Base-by-base conservation (phyloP, 2,888 invertebrate genomes). In the Cryptophagus acutangulus region DNA sequence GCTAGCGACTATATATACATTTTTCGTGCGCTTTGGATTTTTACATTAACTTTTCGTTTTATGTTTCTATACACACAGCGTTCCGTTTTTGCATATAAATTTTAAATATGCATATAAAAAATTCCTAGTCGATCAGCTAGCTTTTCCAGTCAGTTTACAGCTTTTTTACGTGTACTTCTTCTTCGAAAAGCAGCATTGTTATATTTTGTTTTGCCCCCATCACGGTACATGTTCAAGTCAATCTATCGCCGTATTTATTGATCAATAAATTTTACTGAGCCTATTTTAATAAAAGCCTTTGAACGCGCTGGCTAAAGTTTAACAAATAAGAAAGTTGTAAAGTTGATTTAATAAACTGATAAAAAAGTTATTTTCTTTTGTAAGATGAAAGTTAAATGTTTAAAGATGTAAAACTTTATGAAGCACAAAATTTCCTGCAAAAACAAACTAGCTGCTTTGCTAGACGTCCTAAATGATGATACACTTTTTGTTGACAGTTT, bases 141-240 rank as follows among this genome's bases (percentile, higher is more conserved):
- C 36, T 15, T 34, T 20, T 38, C 38, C 35, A 29, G 9, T 4
- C n/a, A n/a, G 36, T 42, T 42, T 42, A 42, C 38, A 33, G 26
- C 42, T 38, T 42, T 42, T 42, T 42, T 42, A 42, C 28, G 37
- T 38, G 33, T 38, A 42, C 36, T 38, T 38, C 30, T 26, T 24
- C 25, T n/a, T n/a, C n/a, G n/a, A n/a, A n/a, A n/a, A n/a, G n/a
- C n/a, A n/a, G n/a, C n/a, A n/a, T n/a, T n/a, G n/a, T n/a, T n/a
- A n/a, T n/a, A n/a, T n/a, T n/a, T n/a, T n/a, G n/a, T n/a, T n/a
- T n/a, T n/a, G n/a, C n/a, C n/a, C n/a, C n/a, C n/a, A n/a, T n/a
- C n/a, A n/a, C n/a, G n/a, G n/a, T n/a, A n/a, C n/a, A n/a, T n/a
- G n/a, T n/a, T n/a, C n/a, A n/a, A n/a, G n/a, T n/a, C 29, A 42